A percentile compares a stretch with the other conserved stretches of the same genome.
These are phyloP conservation scores for Tympanuchus pallidicinctus DNA, from an alignment of 2,113 vertebrate species.

Conservation along the genomic window DNA sequence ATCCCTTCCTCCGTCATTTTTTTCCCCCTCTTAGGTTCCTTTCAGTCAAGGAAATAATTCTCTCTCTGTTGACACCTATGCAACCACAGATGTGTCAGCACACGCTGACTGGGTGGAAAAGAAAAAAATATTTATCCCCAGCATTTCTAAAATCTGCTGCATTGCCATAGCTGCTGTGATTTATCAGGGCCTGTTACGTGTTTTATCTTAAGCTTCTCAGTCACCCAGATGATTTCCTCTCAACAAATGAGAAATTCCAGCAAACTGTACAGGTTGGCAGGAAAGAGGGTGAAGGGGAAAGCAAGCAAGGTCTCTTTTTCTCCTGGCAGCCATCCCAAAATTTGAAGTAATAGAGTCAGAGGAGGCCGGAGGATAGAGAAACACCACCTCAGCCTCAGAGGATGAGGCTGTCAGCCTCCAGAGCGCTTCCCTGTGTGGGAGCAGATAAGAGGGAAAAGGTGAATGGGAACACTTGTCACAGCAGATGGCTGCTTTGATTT, in stretches of 20 bases:
- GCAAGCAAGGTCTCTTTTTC: neutral
- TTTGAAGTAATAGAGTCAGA: fast-evolving
- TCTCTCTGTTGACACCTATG: slow-evolving; percentile 20
- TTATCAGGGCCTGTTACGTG: neutral
- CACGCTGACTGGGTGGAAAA: slow-evolving; percentile 40
- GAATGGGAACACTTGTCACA: slow-evolving; percentile 86
- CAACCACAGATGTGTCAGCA: neutral
- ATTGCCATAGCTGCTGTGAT: neutral
- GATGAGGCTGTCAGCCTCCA: slow-evolving; percentile 76
- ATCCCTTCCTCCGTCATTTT: neutral
- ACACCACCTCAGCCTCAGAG: slow-evolving; percentile 65
- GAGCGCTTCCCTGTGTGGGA: slow-evolving; percentile 79
- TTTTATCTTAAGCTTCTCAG: neutral
- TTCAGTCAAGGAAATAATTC: slow-evolving; percentile 29
- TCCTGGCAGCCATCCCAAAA: neutral
- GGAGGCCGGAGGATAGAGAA: slow-evolving; percentile 64
- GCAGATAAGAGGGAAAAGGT: slow-evolving; percentile 88
- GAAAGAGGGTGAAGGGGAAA: neutral
- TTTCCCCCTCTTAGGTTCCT: neutral
- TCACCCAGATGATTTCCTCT: neutral
- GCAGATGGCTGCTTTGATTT: slow-evolving; percentile 84
- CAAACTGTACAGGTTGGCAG: neutral
- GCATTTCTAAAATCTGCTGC: neutral
- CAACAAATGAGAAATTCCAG: neutral
- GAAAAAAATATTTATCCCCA: slow-evolving; percentile 35